These are phyloP conservation scores for Dromius quadrimaculatus DNA, from an alignment of 2,888 invertebrate species.

Conservation along the genomic window DNA sequence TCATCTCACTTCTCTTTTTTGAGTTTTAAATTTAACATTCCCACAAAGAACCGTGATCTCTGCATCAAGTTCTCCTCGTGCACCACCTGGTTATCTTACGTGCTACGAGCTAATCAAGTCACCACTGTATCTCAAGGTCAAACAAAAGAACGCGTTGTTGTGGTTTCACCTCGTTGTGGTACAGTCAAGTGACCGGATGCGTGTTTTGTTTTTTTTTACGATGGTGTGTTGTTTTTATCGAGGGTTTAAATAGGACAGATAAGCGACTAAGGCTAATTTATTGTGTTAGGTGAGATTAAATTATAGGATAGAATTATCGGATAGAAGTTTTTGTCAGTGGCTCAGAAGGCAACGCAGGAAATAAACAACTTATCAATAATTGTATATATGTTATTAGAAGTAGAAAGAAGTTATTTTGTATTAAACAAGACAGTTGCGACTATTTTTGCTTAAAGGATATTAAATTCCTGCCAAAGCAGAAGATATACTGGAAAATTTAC, in stretches of 20 bases:
- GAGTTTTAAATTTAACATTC: neutral
- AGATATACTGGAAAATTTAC: too few species aligned
- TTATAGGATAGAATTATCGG: conserved; percentile 5
- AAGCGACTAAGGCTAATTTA: neutral
- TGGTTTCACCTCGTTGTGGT: conserved; percentile 26
- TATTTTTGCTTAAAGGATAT: too few species aligned
- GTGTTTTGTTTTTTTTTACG: conserved; percentile 35
- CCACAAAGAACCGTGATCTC: neutral
- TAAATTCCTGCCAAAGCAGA: too few species aligned
- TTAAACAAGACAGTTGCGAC: too few species aligned
- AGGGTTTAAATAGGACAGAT: conserved; percentile 25
- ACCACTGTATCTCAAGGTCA: conserved; percentile 21
- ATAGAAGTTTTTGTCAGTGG: conserved; percentile 1
- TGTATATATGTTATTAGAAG: neutral
- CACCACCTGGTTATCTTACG: conserved; percentile 7
- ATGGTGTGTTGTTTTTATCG: conserved; percentile 24
- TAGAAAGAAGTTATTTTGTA: neutral
- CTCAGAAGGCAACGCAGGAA: neutral
- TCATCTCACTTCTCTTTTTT: too few species aligned
- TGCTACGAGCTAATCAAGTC: conserved; percentile 23
- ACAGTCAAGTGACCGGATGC: conserved; percentile 17
- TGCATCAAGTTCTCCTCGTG: neutral
- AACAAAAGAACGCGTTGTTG: conserved; percentile 11
- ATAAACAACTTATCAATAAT: neutral
- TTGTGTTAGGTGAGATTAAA: conserved; percentile 17